These are phyloP conservation scores for Nowickia ferox DNA, from an alignment of 2,888 invertebrate species.

Conservation along the genomic window DNA sequence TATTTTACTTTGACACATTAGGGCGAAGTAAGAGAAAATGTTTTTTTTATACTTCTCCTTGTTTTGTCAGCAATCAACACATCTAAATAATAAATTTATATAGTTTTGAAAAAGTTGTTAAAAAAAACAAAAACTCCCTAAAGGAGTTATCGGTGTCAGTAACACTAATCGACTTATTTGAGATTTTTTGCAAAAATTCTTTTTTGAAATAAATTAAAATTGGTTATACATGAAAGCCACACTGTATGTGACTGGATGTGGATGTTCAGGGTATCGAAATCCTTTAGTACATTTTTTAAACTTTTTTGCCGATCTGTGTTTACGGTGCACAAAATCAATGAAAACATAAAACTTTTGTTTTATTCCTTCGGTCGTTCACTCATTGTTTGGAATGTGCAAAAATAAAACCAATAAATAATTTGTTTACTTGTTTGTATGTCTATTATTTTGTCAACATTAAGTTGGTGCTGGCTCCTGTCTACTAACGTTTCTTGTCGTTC, in stretches of 20 bases:
- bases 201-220: neutral
- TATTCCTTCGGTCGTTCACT: slow-evolving; percentile 35
- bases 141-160: slow-evolving; percentile 61
- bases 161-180: neutral
- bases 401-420: slow-evolving; percentile 32
- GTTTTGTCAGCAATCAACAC: slow-evolving; percentile 32
- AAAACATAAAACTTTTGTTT: slow-evolving; percentile 36
- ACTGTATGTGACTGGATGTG: too few relatives aligned
- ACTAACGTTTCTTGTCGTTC: neutral
- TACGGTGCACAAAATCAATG: slow-evolving; percentile 62
- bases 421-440: slow-evolving; percentile 43
- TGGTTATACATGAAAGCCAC: too few relatives aligned
- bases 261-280: too few relatives aligned
- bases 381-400: slow-evolving; percentile 14
- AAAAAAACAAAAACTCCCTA: slow-evolving; percentile 40
- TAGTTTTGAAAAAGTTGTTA: slow-evolving; percentile 50
- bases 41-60: neutral
- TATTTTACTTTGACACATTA: slow-evolving; percentile 58
- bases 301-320: neutral
- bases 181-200: neutral
- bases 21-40: slow-evolving; percentile 13
- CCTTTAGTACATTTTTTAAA: too few relatives aligned
- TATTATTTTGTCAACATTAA: slow-evolving; percentile 31
- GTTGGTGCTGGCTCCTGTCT: slow-evolving; percentile 17
- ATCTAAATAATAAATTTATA: slow-evolving; percentile 70